Evolutionary conservation across 2,797 vertebrate species (phyloP).

Genomic region (Leptatherina wallacei): DNA sequence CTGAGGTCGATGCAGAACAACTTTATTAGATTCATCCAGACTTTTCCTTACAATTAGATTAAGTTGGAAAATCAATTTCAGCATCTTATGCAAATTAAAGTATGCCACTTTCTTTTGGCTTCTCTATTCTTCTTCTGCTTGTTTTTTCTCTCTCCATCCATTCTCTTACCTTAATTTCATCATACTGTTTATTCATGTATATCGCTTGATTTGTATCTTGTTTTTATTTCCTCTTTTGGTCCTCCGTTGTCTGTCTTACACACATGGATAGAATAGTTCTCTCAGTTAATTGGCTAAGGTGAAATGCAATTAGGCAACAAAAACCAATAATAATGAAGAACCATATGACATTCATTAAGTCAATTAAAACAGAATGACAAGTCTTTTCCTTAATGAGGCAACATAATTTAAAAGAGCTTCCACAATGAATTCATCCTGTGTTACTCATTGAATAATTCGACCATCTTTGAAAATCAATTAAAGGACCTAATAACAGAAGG

Average conservation of each 20-base stretch:
- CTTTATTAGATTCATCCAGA: conserved; percentile 71
- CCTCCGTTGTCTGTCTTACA: conserved; percentile 22
- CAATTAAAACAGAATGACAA: conserved; percentile 59
- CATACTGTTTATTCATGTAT: conserved; percentile 29
- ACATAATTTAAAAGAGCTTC: conserved; percentile 29
- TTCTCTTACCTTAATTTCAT: conserved; percentile 37
- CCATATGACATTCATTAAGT: conserved; percentile 58
- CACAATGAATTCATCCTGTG: conserved; percentile 35
- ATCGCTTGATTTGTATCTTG: conserved; percentile 35
- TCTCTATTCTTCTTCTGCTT: conserved; percentile 50
- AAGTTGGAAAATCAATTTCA: conserved; percentile 75
- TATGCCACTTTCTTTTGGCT: conserved; percentile 46
- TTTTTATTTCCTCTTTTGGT: conserved; percentile 17
- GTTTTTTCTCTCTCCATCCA: conserved; percentile 25
- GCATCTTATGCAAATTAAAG: conserved; percentile 72
- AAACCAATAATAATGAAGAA: conserved; percentile 64
- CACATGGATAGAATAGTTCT: conserved; percentile 45
- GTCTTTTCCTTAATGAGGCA: conserved; percentile 25
- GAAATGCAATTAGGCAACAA: conserved; percentile 71
- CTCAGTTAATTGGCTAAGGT: conserved; percentile 62
- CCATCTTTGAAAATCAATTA: conserved; percentile 5
- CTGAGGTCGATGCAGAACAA: conserved; percentile 67
- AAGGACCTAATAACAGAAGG: neutral
- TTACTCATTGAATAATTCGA: neutral
- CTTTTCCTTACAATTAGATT: conserved; percentile 75